Conservation (phyloP, 2,113 vertebrate species). For the Pterocles burchelli region DNA sequence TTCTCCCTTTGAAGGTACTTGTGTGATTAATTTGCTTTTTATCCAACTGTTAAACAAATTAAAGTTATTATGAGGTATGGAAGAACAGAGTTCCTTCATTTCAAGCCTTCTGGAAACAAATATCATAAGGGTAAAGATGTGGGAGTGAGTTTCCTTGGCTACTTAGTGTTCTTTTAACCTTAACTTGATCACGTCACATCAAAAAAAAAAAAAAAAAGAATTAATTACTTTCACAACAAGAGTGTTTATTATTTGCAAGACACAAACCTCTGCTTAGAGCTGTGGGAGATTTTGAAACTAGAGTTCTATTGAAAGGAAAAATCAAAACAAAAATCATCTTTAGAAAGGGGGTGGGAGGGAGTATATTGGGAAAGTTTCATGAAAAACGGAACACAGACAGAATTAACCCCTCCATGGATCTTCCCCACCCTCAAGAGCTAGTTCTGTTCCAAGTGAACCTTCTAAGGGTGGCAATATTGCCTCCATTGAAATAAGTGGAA, state of each 20-base stretch:
- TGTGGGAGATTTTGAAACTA: neutral
- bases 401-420: rapidly evolving
- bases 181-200: neutral
- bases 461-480: neutral
- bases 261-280: neutral
- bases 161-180: neutral
- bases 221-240: neutral
- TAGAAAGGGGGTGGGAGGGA: neutral
- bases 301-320: neutral
- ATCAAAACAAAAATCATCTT: neutral
- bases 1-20: constrained; percentile 1
- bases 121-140: neutral
- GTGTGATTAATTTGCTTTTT: constrained; percentile 17
- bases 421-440: neutral
- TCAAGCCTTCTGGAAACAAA: constrained; percentile 20
- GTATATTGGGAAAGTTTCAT: neutral
- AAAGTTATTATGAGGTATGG: neutral
- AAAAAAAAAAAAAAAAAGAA: neutral
- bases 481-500: neutral
- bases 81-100: neutral
- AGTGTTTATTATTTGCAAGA: neutral
- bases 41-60: constrained; percentile 42
- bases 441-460: neutral
- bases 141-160: constrained; percentile 16
- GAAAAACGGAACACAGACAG: neutral